A percentile compares a stretch with the other conserved stretches of the same genome.
These are phyloP conservation scores for Tiliacea aurago DNA, from an alignment of 2,888 invertebrate species.

Conservation along the genomic window DNA sequence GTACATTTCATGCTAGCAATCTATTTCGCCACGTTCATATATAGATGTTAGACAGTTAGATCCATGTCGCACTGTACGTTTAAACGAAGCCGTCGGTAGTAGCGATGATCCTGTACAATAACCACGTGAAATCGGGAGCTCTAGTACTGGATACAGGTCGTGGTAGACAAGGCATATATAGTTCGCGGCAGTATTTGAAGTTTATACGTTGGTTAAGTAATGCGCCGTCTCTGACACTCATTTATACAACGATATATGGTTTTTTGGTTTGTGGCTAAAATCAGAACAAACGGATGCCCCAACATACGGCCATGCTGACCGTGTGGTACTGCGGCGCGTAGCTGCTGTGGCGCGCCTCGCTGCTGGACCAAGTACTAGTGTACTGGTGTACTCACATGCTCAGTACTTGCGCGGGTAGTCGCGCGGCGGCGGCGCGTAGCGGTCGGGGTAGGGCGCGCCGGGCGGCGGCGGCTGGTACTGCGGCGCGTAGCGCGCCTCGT, in stretches of 20 bases:
- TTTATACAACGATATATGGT: no score
- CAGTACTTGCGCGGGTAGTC: conserved; percentile 84
- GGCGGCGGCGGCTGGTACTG: conserved; percentile 88
- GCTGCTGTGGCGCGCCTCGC: no score
- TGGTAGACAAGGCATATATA: not conserved
- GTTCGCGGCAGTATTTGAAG: not conserved
- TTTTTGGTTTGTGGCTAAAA: no score
- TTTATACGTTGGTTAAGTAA: not conserved
- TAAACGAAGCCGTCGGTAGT: not conserved
- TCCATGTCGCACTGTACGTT: no score
- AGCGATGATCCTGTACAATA: not conserved
- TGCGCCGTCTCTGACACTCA: not conserved
- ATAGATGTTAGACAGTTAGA: no score
- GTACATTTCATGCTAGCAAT: no score
- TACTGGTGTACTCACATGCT: conserved; percentile 14
- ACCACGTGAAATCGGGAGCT: not conserved
- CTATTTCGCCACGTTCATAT: no score
- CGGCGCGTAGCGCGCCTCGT: conserved; percentile 83
- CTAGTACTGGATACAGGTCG: no score
- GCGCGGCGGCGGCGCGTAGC: conserved; percentile 80
- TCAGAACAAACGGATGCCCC: no score
- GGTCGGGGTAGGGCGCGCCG: conserved; percentile 86
- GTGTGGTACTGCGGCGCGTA: not conserved
- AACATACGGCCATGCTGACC: no score
- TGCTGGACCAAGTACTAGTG: no score